Percentiles rank a stretch among this genome's conserved stretches.
Conservation (phyloP, 1,140 invertebrate species). For the Geopemphigus sp. region DNA sequence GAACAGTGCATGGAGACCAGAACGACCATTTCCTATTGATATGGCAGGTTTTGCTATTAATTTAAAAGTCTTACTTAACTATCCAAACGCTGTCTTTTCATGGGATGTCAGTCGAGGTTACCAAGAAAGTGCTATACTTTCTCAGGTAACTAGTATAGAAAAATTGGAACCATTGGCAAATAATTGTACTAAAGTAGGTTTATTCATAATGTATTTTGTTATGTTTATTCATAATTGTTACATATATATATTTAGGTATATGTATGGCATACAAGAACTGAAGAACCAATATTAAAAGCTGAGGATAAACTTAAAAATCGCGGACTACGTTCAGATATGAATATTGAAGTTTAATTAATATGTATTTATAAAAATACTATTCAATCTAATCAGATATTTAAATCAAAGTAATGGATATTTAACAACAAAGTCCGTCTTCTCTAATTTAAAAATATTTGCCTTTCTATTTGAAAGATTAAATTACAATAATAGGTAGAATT, state of each 20-base stretch:
- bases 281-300: slow-evolving; percentile 71
- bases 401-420: too few species aligned
- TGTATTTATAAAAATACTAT: too few species aligned
- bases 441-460: too few species aligned
- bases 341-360: slow-evolving; percentile 70
- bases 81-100: slow-evolving; percentile 72
- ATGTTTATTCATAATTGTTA: slow-evolving; percentile 15
- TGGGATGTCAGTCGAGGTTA: slow-evolving; percentile 81
- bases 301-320: slow-evolving; percentile 62
- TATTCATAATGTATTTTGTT: neutral
- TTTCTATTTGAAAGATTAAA: too few species aligned
- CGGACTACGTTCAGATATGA: slow-evolving; percentile 63
- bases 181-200: slow-evolving; percentile 76
- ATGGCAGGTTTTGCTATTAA: slow-evolving; percentile 99
- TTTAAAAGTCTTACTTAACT: slow-evolving; percentile 71
- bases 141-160: slow-evolving; percentile 71
- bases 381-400: too few species aligned
- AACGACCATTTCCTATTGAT: slow-evolving; percentile 91
- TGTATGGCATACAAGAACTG: slow-evolving; percentile 96
- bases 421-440: too few species aligned
- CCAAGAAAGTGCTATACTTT: slow-evolving; percentile 88
- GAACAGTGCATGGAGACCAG: slow-evolving; percentile 80
- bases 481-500: too few species aligned
- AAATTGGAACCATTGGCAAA: slow-evolving; percentile 87
- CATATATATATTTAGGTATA: slow-evolving; percentile 66